Evolutionary conservation across 2,888 invertebrate genomes (phyloP).

Genomic region (Emmelina monodactyla): DNA sequence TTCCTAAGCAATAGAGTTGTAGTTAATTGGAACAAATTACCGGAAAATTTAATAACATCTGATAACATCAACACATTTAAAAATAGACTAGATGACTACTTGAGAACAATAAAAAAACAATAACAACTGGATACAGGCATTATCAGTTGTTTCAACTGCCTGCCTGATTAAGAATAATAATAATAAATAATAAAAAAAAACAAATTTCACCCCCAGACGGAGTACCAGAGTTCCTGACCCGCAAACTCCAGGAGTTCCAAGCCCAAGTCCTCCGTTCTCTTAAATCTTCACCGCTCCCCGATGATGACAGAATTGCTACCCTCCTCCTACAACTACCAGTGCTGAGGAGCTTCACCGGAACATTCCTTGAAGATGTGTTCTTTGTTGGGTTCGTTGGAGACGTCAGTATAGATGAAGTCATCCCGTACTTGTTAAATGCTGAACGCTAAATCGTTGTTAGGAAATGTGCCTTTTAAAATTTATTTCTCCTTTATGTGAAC

Average conservation of each 20-base stretch:
- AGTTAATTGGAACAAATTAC: too few species aligned
- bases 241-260: slow-evolving; percentile 59
- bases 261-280: slow-evolving; percentile 57
- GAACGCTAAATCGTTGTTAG: neutral
- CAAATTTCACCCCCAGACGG: slow-evolving; percentile 36
- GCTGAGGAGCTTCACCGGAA: slow-evolving; percentile 74
- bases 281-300: slow-evolving; percentile 25
- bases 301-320: slow-evolving; percentile 62
- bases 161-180: too few species aligned
- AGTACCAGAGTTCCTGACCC: slow-evolving; percentile 48
- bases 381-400: slow-evolving; percentile 91
- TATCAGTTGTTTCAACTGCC: too few species aligned
- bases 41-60: too few species aligned
- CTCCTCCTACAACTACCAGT: slow-evolving; percentile 76
- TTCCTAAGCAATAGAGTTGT: too few species aligned
- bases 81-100: too few species aligned
- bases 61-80: too few species aligned
- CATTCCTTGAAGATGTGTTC: slow-evolving; percentile 88
- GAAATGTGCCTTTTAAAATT: too few species aligned
- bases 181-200: neutral
- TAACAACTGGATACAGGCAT: too few species aligned
- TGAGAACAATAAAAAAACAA: too few species aligned
- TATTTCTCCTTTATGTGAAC: too few species aligned
- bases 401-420: slow-evolving; percentile 94
- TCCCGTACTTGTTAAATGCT: slow-evolving; percentile 84